These are phyloP conservation scores for Seriola rivoliana DNA, from an alignment of 2,113 vertebrate species.

Conservation along the genomic window DNA sequence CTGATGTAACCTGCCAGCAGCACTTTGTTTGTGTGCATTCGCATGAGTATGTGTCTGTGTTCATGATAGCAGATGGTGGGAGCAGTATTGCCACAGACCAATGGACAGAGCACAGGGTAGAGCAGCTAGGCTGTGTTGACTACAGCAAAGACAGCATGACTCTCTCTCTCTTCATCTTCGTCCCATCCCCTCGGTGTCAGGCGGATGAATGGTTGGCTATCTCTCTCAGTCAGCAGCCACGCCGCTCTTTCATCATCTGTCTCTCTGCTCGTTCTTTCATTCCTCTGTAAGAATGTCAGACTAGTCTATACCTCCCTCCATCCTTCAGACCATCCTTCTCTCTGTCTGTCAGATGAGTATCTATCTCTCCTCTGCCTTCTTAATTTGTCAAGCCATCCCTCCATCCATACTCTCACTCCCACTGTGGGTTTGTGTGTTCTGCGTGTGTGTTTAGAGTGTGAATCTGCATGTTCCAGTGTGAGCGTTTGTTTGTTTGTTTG, in stretches of 20 bases:
- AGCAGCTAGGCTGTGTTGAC: constrained; percentile 59
- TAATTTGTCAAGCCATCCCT: constrained; percentile 30
- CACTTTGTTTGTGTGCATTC: constrained; percentile 56
- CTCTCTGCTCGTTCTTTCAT: constrained; percentile 64
- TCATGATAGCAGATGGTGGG: constrained; percentile 75
- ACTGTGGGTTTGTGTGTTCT: constrained; percentile 11
- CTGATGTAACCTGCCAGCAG: constrained; percentile 68
- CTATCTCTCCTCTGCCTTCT: constrained; percentile 40
- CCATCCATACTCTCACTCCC: constrained; percentile 13
- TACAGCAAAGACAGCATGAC: constrained; percentile 46
- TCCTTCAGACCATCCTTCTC: constrained; percentile 54
- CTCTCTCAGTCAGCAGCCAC: constrained; percentile 70
- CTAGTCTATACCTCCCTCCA: constrained; percentile 64
- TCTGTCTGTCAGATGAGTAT: constrained; percentile 66
- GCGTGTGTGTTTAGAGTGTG: constrained; percentile 19
- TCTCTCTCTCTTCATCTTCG: constrained; percentile 35
- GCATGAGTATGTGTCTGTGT: constrained; percentile 38
- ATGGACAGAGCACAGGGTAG: constrained; percentile 51
- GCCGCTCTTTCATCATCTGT: constrained; percentile 72
- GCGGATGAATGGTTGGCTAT: constrained; percentile 70
- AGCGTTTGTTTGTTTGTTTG: constrained; percentile 42
- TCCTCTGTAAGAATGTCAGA: constrained; percentile 72
- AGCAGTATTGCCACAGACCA: constrained; percentile 63
- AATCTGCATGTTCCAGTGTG: constrained; percentile 2
- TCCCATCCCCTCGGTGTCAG: constrained; percentile 58